phyloP scores from a whole-genome alignment of 2,113 vertebrate genomes.

The Bostrychus sinensis region DNA sequence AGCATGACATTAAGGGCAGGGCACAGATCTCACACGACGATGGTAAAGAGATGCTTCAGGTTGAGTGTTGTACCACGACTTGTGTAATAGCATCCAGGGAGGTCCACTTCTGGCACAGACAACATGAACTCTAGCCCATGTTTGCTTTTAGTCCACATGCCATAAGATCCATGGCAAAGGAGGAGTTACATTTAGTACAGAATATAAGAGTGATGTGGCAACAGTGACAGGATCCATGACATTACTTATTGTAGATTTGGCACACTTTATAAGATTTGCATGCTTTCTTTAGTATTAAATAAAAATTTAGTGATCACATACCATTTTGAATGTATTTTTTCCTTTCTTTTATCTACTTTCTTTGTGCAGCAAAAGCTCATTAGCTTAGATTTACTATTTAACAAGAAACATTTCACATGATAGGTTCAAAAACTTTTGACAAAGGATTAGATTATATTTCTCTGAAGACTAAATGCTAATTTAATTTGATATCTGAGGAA shows the following conservation, averaged over 20 bases:
- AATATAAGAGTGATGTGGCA: not conserved
- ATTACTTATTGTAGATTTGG: not conserved
- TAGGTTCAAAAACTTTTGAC: no score
- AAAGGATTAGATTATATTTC: no score
- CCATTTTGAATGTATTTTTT: no score
- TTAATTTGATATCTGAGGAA: no score
- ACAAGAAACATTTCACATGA: no score
- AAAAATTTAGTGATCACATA: no score
- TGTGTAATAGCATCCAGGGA: conserved; percentile 38
- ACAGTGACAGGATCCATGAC: not conserved
- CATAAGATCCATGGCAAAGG: conserved; percentile 8
- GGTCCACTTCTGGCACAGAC: conserved; percentile 31
- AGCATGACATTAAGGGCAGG: conserved; percentile 55
- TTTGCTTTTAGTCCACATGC: conserved; percentile 20
- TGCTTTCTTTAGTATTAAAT: no score
- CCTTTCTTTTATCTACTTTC: no score
- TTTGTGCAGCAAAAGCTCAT: no score
- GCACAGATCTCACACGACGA: conserved; percentile 67
- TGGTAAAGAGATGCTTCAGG: conserved; percentile 33
- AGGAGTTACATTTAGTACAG: not conserved
- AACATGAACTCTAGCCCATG: conserved; percentile 17
- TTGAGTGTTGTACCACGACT: conserved; percentile 25
- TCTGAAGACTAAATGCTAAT: no score
- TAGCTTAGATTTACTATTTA: no score
- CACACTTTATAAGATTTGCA: no score